Percentiles rank a stretch among this genome's conserved stretches.
Evolutionary conservation across 2,888 invertebrate species (phyloP).

Genomic region (Heliconius ismenius): DNA sequence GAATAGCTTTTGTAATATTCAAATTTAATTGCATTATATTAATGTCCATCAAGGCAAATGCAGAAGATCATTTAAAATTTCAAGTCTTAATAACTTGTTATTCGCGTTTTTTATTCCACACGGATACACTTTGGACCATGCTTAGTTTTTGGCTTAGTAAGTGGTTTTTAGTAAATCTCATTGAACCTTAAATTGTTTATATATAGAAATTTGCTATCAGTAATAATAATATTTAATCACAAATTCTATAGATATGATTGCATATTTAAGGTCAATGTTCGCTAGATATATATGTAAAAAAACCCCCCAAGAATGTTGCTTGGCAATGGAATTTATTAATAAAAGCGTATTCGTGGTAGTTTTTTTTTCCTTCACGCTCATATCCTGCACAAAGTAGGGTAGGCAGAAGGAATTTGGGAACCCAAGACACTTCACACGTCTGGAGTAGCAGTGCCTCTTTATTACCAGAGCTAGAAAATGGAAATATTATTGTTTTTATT

Average conservation of each 20-base stretch:
- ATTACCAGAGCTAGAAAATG: no score
- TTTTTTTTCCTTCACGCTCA: no score
- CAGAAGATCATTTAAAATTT: slow-evolving; percentile 2
- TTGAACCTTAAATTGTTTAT: slow-evolving; percentile 47
- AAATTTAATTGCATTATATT: slow-evolving; percentile 30
- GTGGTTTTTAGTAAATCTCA: background rate
- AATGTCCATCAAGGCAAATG: slow-evolving; percentile 22
- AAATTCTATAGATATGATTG: slow-evolving; percentile 64
- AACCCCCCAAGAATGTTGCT: slow-evolving; percentile 70
- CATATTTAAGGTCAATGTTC: slow-evolving; percentile 72
- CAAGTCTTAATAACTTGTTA: slow-evolving; percentile 12
- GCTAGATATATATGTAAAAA: slow-evolving; percentile 75
- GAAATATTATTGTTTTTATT: no score
- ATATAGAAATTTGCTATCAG: slow-evolving; percentile 72
- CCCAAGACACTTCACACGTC: no score
- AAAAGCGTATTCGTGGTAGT: background rate
- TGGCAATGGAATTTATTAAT: slow-evolving; percentile 48
- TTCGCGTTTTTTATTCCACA: slow-evolving; percentile 12
- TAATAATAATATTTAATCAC: slow-evolving; percentile 76
- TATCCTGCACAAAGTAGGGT: no score
- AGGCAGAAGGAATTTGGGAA: no score
- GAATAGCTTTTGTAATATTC: slow-evolving; percentile 38
- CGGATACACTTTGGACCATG: slow-evolving; percentile 4
- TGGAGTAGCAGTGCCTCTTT: no score
- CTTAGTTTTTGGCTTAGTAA: background rate